These are phyloP conservation scores for Brachionus paranguensis DNA, from an alignment of 1,140 invertebrate species.

Conservation along the genomic window DNA sequence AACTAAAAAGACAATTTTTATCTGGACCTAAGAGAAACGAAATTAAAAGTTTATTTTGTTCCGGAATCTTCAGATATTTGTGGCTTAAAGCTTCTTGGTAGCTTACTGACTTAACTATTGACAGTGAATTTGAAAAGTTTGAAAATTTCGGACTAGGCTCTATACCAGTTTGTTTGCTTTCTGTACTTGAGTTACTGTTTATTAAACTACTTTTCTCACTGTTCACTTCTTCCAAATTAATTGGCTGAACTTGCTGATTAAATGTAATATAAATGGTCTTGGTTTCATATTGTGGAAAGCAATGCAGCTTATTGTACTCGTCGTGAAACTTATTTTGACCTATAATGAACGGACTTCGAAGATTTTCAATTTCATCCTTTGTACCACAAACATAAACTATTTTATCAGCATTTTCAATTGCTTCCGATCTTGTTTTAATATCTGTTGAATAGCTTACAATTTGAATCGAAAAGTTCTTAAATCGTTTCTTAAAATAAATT, in stretches of 20 bases:
- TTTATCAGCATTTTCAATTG: not conserved
- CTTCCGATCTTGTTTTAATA: not conserved
- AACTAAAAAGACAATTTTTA: not conserved
- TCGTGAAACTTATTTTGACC: constrained; percentile 16
- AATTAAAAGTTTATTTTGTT: not conserved
- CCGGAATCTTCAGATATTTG: not conserved
- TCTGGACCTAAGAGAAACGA: not conserved
- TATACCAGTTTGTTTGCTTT: not conserved
- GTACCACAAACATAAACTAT: constrained; percentile 17
- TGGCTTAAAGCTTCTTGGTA: not conserved
- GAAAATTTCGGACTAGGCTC: not conserved
- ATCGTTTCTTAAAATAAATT: not conserved
- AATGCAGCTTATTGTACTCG: constrained; percentile 26
- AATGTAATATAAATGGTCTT: not conserved
- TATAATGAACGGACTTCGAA: not conserved
- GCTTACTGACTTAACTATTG: not conserved
- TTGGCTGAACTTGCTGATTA: not conserved
- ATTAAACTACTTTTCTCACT: not conserved
- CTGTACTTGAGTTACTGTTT: not conserved
- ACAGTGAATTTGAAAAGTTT: not conserved
- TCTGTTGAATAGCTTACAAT: not conserved
- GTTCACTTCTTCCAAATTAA: not conserved
- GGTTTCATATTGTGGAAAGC: not conserved
- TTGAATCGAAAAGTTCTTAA: not conserved
- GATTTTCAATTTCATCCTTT: not conserved